Base-by-base conservation (phyloP, 2,888 invertebrate species). In the Fabriciana adippe region DNA sequence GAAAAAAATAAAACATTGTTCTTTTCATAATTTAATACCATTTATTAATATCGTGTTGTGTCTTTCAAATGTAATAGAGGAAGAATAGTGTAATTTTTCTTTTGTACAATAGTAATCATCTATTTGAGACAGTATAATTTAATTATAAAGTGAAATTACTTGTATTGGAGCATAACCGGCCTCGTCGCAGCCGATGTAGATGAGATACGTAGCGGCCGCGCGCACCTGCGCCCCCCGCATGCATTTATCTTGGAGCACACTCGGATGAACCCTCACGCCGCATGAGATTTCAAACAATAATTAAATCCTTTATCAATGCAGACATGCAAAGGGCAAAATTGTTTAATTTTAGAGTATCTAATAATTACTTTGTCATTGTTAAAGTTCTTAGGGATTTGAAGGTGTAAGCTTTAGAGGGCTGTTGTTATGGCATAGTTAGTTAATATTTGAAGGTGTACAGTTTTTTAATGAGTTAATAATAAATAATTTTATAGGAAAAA, bases 241-340 rank as follows among this genome's bases (percentile, higher is more conserved):
- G 71, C 77, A 79, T 84, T 83, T 82, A 84, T 85, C 84, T 84
- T 79, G 74, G 78, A 77, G 72, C 75, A 70, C 73, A 61, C 61
- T 61, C 61, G 73, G 71, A 71, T 68, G 68, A 71, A 68, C 70
- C 68, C 73, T 71, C 70, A 66, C 73, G 35, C 53, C 63, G 59
- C 45, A 64, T 31, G 48, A 67, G 35, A 56, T 54, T 55, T 55
- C 21, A 55, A 62, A 55, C 51, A 55, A 55, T 61, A 61, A 55
- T 62, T 62, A 61, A 61, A 61, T 61, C 61, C 61, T 61, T 61
- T 61, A 61, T 61, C 61, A 61, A 61, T 51, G 51, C 51, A 61
- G 51, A 61, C 61, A 16, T 61, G 61, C 35, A 61, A 61, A 61
- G 16, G 50, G 61, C 61, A 5, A 51, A 51, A 61, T 61, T 61